Evolutionary conservation across 2,888 invertebrate genomes (phyloP).

Genomic region (Arrhopalites spinosus): DNA sequence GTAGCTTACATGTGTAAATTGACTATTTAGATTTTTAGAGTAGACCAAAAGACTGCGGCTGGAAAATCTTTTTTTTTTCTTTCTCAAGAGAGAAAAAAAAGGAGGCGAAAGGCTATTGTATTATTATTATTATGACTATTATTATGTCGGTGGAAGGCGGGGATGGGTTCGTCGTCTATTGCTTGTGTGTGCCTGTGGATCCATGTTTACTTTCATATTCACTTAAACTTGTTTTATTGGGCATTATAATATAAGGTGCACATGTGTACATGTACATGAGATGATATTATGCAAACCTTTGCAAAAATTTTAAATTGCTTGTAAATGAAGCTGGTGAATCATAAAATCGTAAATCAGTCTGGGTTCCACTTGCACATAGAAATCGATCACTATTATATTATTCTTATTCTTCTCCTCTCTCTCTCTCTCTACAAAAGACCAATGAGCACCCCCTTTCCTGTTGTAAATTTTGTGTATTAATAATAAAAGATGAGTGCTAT

Average conservation of each 20-base stretch:
- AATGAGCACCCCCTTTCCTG: too few relatives aligned
- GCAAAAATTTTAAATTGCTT: background rate
- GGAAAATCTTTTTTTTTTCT: too few relatives aligned
- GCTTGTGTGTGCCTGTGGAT: background rate
- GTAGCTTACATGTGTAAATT: too few relatives aligned
- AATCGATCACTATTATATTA: background rate
- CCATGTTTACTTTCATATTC: conserved; percentile 5
- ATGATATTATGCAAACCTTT: background rate
- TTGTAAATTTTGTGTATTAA: too few relatives aligned
- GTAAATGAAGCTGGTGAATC: conserved; percentile 5
- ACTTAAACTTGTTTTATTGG: background rate
- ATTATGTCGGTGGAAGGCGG: background rate
- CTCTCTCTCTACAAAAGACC: too few relatives aligned
- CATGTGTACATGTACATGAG: too few relatives aligned
- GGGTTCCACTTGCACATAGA: background rate
- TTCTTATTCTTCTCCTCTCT: background rate
- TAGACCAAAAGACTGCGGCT: too few relatives aligned
- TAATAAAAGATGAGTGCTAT: too few relatives aligned
- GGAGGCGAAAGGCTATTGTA: background rate
- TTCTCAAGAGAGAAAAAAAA: too few relatives aligned
- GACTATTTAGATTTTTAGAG: too few relatives aligned
- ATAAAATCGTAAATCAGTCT: conserved; percentile 14
- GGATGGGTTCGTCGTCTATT: too few relatives aligned
- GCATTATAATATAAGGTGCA: too few relatives aligned
- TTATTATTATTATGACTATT: conserved; percentile 10